phyloP scores from a whole-genome alignment of 2,888 invertebrate genomes.

The Drosophila parthenogenetica region DNA sequence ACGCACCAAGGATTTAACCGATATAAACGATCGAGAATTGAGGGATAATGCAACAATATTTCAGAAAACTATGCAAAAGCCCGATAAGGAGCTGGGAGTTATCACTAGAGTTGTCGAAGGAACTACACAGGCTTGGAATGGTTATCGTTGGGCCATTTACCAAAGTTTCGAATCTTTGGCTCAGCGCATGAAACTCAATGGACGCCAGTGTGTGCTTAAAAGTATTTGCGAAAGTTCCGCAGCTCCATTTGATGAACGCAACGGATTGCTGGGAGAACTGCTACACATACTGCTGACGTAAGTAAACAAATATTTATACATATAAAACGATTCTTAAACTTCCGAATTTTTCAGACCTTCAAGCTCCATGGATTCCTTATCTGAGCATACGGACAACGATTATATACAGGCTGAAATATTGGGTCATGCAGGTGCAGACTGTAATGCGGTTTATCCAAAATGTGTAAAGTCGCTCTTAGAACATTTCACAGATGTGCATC shows the following conservation, averaged over 20 bases:
- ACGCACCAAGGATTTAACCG: conserved; percentile 50
- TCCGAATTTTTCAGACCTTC: conserved; percentile 87
- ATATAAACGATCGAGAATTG: conserved; percentile 31
- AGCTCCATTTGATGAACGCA: conserved; percentile 88
- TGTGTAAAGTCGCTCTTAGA: conserved; percentile 81
- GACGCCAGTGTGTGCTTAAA: conserved; percentile 90
- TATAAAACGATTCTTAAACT: not conserved
- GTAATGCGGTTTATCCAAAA: conserved; percentile 76
- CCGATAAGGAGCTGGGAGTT: conserved; percentile 45
- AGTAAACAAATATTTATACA: conserved; percentile 79
- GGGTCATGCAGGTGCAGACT: conserved; percentile 86
- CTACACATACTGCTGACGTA: conserved; percentile 91
- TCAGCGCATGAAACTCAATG: conserved; percentile 87
- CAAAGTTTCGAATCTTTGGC: conserved; percentile 78
- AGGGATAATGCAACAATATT: conserved; percentile 61
- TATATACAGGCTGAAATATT: conserved; percentile 90
- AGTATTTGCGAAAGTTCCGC: conserved; percentile 92
- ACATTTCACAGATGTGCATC: conserved; percentile 76
- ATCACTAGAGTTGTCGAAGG: conserved; percentile 32
- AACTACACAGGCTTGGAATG: conserved; percentile 48
- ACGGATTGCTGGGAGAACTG: conserved; percentile 91
- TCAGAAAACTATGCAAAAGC: conserved; percentile 41
- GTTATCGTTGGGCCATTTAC: conserved; percentile 82
- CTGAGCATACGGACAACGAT: conserved; percentile 89
- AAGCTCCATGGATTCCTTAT: conserved; percentile 88